phyloP scores from a whole-genome alignment of 2,888 invertebrate species.

The Schrankia costaestrigalis region DNA sequence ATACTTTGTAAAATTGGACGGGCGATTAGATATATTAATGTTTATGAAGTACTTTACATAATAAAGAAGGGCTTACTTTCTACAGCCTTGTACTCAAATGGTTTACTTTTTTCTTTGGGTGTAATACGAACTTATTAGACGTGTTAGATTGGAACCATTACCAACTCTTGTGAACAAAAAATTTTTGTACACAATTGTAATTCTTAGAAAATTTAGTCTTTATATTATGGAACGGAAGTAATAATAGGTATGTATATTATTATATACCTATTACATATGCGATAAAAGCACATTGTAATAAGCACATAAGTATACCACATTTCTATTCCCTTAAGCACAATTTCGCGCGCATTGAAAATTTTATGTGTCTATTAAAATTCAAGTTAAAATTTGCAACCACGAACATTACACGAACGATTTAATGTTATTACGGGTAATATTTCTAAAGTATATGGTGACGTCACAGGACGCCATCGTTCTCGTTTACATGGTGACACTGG shows the following conservation, averaged over 20 bases:
- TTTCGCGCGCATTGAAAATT: no score
- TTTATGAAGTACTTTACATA: constrained; percentile 7
- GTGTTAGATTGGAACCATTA: constrained; percentile 5
- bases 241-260: no score
- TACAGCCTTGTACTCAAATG: constrained; percentile 1
- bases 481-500: constrained; percentile 25
- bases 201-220: no score
- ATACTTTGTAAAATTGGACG: constrained; percentile 1
- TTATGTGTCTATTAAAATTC: no score
- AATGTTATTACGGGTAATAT: constrained; percentile 17
- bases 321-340: no score
- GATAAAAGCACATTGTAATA: no score
- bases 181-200: not conserved
- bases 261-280: no score
- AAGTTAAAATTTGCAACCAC: no score
- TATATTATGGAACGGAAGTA: no score
- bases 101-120: constrained; percentile 2
- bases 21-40: constrained; percentile 1
- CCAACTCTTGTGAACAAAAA: not conserved
- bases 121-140: constrained; percentile 2
- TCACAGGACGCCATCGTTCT: constrained; percentile 16
- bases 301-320: no score
- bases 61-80: not conserved
- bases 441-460: constrained; percentile 14
- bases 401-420: constrained; percentile 14